These are phyloP conservation scores for Cheilosia soror DNA, from an alignment of 2,888 invertebrate genomes.

Conservation along the genomic window DNA sequence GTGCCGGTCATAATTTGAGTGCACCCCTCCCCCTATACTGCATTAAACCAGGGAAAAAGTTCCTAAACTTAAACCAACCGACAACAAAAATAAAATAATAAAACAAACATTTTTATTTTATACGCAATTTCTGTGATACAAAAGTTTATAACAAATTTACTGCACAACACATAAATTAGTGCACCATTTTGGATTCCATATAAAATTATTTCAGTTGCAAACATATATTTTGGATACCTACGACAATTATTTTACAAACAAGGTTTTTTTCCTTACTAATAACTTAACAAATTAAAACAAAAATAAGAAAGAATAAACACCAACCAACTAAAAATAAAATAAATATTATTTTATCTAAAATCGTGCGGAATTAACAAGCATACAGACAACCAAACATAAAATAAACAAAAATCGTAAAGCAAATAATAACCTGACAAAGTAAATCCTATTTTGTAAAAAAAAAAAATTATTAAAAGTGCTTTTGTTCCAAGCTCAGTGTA, in stretches of 20 bases:
- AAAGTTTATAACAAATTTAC: background rate
- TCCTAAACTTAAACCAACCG: constrained; percentile 39
- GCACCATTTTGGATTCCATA: background rate
- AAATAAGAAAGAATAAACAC: background rate
- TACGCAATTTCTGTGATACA: constrained; percentile 55
- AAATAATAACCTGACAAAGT: background rate
- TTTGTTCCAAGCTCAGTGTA: constrained; percentile 51
- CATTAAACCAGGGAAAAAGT: constrained; percentile 31
- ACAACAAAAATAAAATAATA: background rate
- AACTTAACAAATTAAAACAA: constrained; percentile 5
- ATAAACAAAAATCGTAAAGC: background rate
- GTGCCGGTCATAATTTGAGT: constrained; percentile 55
- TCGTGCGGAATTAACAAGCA: constrained; percentile 32
- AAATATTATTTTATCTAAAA: constrained; percentile 20
- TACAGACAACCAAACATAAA: constrained; percentile 16
- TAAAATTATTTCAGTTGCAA: background rate
- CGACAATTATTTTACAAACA: background rate
- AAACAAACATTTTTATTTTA: constrained; percentile 7
- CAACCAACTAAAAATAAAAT: background rate
- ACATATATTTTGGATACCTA: constrained; percentile 21
- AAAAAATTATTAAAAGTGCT: constrained; percentile 27
- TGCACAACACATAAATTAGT: background rate
- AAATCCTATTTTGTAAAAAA: background rate
- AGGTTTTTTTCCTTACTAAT: background rate
- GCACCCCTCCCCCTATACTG: constrained; percentile 1